A percentile compares a stretch with the other conserved stretches of the same genome.
Evolutionary conservation across 2,888 invertebrate genomes (phyloP).

Genomic region (Drosophila pseudotakahashii): DNA sequence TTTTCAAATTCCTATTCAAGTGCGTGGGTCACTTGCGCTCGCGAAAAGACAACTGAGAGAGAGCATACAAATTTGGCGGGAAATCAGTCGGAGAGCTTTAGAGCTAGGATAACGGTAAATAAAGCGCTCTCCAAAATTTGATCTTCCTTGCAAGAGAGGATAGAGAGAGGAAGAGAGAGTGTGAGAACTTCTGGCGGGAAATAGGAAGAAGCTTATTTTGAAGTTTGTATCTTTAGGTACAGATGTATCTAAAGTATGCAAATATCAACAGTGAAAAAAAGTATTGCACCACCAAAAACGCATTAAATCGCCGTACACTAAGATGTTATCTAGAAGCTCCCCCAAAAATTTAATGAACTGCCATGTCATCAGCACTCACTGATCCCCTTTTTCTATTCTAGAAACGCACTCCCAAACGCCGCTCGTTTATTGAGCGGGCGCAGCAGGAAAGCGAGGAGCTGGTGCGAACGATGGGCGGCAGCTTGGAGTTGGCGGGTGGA

Average conservation of each 20-base stretch:
- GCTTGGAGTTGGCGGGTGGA: conserved; percentile 82
- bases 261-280: too few relatives aligned
- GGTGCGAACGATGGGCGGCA: conserved; percentile 83
- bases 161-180: neutral
- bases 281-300: too few relatives aligned
- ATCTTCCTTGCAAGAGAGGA: neutral
- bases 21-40: neutral
- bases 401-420: conserved; percentile 83
- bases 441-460: conserved; percentile 84
- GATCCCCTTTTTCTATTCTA: conserved; percentile 50
- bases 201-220: too few relatives aligned
- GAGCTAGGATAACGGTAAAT: conserved; percentile 1
- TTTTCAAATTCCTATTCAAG: neutral
- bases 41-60: neutral
- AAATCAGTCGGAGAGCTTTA: neutral
- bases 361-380: too few relatives aligned
- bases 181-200: neutral
- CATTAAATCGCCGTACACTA: too few relatives aligned
- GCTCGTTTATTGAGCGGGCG: conserved; percentile 83
- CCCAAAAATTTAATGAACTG: neutral
- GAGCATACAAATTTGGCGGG: neutral
- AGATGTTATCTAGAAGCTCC: too few relatives aligned
- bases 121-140: neutral
- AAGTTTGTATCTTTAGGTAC: too few relatives aligned
- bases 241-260: too few relatives aligned